Percentiles rank a stretch among this genome's conserved stretches.
phyloP scores from a whole-genome alignment of 2,888 invertebrate genomes.

The Epinotia bilunana region DNA sequence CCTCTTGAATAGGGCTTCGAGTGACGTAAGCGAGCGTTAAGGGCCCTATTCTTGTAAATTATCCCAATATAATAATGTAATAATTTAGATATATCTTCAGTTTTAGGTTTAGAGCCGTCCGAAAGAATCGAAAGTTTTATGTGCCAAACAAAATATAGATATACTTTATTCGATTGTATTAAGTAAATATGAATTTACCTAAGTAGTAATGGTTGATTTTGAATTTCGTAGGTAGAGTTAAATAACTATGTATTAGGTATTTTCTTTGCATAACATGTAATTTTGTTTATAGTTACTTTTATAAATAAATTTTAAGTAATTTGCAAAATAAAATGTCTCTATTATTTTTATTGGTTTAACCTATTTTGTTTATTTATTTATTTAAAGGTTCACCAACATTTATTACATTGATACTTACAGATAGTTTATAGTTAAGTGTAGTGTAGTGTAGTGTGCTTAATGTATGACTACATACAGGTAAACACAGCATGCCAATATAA shows the following conservation, averaged over 20 bases:
- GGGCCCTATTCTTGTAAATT: neutral
- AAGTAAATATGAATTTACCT: constrained; percentile 26
- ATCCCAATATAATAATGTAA: constrained; percentile 1
- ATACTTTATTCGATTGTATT: constrained; percentile 49
- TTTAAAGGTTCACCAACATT: too few relatives aligned
- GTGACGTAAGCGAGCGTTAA: neutral
- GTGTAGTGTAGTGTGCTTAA: too few relatives aligned
- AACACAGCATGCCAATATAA: too few relatives aligned
- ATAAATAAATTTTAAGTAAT: constrained; percentile 75
- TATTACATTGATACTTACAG: too few relatives aligned
- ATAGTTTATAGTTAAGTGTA: too few relatives aligned
- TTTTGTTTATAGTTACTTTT: constrained; percentile 70
- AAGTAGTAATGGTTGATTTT: constrained; percentile 22
- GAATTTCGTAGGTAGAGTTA: constrained; percentile 13
- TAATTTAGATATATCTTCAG: constrained; percentile 26
- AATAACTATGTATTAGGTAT: constrained; percentile 50
- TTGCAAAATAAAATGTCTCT: constrained; percentile 57
- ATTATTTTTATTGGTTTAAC: constrained; percentile 51
- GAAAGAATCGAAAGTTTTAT: constrained; percentile 66
- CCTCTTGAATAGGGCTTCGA: neutral
- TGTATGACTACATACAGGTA: too few relatives aligned
- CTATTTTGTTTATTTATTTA: too few relatives aligned
- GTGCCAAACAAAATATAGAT: constrained; percentile 69
- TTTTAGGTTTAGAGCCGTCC: constrained; percentile 76
- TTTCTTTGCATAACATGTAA: constrained; percentile 62